Percentiles rank a stretch among this genome's conserved stretches.
Evolutionary conservation across 2,888 invertebrate genomes (phyloP).

Genomic region (Escarpia spicata): DNA sequence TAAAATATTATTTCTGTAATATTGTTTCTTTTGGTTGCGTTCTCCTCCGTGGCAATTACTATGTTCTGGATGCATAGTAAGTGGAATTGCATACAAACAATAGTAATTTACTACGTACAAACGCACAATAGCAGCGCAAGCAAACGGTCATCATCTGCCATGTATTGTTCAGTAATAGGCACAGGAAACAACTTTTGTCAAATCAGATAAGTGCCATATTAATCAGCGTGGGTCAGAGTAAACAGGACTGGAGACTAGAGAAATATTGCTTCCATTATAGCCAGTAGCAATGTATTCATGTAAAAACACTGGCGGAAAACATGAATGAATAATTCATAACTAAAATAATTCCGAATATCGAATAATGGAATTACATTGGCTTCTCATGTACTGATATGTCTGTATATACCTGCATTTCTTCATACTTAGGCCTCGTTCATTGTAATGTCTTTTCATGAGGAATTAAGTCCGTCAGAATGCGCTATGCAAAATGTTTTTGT

Average conservation of each 20-base stretch:
- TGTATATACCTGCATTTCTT: not conserved
- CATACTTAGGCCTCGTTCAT: not conserved
- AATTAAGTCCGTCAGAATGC: not conserved
- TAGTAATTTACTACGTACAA: too few relatives aligned
- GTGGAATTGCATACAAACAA: too few relatives aligned
- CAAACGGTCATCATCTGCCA: not conserved
- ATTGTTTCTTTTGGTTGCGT: too few relatives aligned
- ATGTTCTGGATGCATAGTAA: too few relatives aligned
- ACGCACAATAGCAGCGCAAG: not conserved
- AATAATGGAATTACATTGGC: not conserved
- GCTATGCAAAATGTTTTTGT: not conserved
- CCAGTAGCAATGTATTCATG: not conserved
- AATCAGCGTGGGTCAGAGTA: not conserved
- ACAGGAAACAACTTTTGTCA: not conserved
- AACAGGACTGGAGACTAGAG: not conserved
- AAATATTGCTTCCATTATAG: not conserved
- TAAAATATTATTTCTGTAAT: not conserved
- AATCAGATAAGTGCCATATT: not conserved
- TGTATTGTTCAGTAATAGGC: not conserved
- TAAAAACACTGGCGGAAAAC: not conserved
- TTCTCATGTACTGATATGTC: not conserved
- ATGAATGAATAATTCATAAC: not conserved
- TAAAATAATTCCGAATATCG: not conserved
- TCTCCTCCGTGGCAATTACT: too few relatives aligned
- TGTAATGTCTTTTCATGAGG: not conserved